These are phyloP conservation scores for Nyctibius bracteatus DNA, from an alignment of 2,113 vertebrate genomes.

Conservation along the genomic window DNA sequence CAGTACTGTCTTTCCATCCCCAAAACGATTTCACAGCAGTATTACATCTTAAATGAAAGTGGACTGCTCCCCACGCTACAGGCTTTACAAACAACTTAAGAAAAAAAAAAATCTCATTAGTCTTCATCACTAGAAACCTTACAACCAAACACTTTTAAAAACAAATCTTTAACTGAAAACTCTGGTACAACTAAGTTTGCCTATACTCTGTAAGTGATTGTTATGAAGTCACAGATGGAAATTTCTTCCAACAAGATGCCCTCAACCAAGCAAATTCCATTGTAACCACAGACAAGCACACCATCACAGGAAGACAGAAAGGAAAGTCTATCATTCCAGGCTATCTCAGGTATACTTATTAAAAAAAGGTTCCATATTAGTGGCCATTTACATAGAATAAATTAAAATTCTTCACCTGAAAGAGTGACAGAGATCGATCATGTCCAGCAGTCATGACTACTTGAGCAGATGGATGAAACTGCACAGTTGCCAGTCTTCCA, in stretches of 20 bases:
- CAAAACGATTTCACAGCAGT: background rate
- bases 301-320: background rate
- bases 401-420: constrained; percentile 81
- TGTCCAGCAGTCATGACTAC: constrained; percentile 89
- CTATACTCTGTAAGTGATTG: background rate
- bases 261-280: background rate
- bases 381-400: rapidly evolving
- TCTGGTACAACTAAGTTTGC: background rate
- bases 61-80: background rate
- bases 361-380: rapidly evolving
- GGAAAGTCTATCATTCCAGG: background rate
- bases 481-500: constrained; percentile 80
- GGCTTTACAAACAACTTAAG: background rate
- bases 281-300: background rate
- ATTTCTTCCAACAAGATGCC: background rate
- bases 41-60: background rate
- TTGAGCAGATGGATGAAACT: constrained; percentile 91
- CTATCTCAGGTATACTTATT: background rate
- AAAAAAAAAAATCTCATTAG: background rate
- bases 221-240: background rate
- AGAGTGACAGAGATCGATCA: constrained; percentile 85
- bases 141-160: background rate
- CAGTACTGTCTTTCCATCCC: background rate
- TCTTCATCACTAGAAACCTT: background rate
- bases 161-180: background rate